Evolutionary conservation across 2,113 vertebrate species (phyloP).

Genomic region (Erythrocercus mccallii): DNA sequence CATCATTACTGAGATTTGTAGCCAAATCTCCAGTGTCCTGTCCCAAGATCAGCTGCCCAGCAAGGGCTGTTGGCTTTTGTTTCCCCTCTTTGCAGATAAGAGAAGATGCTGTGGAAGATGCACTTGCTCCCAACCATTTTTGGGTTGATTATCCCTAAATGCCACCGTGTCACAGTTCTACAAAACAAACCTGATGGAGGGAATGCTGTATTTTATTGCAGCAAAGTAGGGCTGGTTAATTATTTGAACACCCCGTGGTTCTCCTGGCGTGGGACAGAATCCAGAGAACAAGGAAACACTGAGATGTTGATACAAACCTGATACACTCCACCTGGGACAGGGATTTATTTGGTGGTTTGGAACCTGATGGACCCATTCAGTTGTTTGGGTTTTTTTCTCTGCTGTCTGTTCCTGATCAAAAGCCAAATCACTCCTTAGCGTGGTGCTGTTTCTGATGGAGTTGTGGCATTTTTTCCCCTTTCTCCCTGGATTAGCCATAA

Average conservation of each 20-base stretch:
- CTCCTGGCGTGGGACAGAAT: not conserved
- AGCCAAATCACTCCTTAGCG: not conserved
- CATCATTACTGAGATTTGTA: not conserved
- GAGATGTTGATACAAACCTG: not conserved
- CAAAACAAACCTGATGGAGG: not conserved
- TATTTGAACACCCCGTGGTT: not conserved
- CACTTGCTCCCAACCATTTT: not conserved
- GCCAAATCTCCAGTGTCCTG: not conserved
- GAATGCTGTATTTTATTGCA: not conserved
- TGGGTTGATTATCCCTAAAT: not conserved
- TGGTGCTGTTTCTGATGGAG: not conserved
- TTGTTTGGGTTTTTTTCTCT: not conserved
- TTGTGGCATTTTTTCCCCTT: not conserved
- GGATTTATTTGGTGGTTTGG: not conserved
- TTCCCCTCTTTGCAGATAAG: not conserved
- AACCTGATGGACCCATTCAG: not conserved
- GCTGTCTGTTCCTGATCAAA: not conserved
- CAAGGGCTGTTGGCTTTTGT: not conserved
- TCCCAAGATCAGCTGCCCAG: not conserved
- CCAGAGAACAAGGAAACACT: not conserved
- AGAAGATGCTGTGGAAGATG: not conserved
- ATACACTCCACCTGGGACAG: not conserved
- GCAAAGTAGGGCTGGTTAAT: not conserved
- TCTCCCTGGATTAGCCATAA: not conserved
- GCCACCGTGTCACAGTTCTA: not conserved